Conservation (phyloP, 2,113 vertebrate species). For the Arenaria interpres region DNA sequence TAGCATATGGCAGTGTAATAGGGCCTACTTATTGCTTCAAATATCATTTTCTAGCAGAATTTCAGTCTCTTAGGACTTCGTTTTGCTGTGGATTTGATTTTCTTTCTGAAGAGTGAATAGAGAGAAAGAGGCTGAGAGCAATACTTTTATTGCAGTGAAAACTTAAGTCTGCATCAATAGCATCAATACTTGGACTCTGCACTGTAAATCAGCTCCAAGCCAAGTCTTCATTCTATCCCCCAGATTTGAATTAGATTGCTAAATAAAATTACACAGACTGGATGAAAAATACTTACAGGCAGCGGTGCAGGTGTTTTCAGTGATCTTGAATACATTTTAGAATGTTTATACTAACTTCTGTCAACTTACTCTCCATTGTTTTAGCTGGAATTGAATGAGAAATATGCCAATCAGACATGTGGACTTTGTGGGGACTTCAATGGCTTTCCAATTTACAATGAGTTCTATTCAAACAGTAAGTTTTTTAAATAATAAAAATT, state of each 20-base stretch:
- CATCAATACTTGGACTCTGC: neutral
- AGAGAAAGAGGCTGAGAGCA: neutral
- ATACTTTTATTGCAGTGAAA: neutral
- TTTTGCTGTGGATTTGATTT: neutral
- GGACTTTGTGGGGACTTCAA: conserved; percentile 92
- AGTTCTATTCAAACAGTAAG: conserved; percentile 82
- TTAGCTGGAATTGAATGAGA: conserved; percentile 83
- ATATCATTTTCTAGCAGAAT: neutral
- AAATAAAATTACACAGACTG: neutral
- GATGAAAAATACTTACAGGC: neutral
- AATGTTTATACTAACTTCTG: neutral
- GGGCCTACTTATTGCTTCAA: neutral
- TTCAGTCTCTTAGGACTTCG: neutral
- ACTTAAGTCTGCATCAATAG: neutral
- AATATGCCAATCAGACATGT: conserved; percentile 85
- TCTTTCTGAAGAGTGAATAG: neutral
- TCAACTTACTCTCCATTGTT: neutral
- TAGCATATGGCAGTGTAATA: neutral
- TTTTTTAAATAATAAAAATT: neutral
- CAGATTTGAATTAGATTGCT: neutral
- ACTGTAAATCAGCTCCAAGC: neutral
- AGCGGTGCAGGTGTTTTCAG: neutral
- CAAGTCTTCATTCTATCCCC: neutral
- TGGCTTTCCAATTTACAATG: conserved; percentile 76
- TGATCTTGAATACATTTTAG: neutral